These are phyloP conservation scores for Asbolus verrucosus DNA, from an alignment of 1,140 invertebrate species.

Conservation along the genomic window DNA sequence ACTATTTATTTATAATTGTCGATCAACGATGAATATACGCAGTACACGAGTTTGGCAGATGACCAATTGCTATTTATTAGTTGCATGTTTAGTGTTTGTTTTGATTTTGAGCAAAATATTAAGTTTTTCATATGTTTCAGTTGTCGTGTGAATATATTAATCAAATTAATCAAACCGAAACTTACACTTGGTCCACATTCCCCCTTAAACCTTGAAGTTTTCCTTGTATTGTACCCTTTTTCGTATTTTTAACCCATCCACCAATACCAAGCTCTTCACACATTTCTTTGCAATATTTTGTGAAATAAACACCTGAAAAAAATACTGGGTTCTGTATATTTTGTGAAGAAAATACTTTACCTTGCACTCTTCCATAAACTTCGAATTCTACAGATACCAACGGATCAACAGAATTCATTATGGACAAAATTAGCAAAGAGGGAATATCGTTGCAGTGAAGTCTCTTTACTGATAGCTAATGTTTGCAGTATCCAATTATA, in stretches of 20 bases:
- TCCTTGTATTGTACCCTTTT: constrained; percentile 85
- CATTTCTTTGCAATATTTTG: constrained; percentile 87
- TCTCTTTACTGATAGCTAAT: constrained; percentile 5
- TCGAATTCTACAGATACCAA: constrained; percentile 88
- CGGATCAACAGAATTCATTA: constrained; percentile 62
- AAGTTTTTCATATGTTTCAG: neutral
- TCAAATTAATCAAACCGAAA: constrained; percentile 48
- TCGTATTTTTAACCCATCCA: constrained; percentile 94
- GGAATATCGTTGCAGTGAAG: constrained; percentile 1
- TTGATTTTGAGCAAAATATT: constrained; percentile 14
- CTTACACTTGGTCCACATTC: constrained; percentile 87
- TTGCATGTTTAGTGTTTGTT: neutral
- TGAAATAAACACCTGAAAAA: constrained; percentile 82
- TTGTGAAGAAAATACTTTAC: constrained; percentile 67
- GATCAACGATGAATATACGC: constrained; percentile 35
- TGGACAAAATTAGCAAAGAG: neutral
- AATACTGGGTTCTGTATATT: neutral
- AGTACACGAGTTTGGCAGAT: constrained; percentile 20
- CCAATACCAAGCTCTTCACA: constrained; percentile 77
- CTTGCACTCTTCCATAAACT: constrained; percentile 90
- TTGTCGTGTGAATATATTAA: neutral
- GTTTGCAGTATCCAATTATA: constrained; percentile 33
- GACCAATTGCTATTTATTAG: constrained; percentile 15
- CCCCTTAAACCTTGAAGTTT: constrained; percentile 86
- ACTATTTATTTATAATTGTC: constrained; percentile 33